Evolutionary conservation across 2,113 vertebrate species (phyloP), one percentile per base, ranked within the genome.

Genomic region (Anseranas semipalmata): DNA sequence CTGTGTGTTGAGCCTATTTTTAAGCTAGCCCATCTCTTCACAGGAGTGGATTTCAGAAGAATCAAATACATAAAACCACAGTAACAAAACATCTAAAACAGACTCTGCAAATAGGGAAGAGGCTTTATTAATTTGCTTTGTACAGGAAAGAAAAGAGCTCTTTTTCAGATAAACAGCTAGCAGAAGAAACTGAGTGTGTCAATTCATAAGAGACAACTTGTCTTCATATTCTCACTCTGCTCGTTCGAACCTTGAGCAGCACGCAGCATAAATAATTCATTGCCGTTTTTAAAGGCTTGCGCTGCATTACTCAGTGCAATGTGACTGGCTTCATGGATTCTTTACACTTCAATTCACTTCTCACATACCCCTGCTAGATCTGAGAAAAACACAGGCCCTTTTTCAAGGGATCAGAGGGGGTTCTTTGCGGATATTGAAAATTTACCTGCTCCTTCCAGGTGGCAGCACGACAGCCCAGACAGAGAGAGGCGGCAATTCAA

Each of bases 201-300:
- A 89, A 94, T 93, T 91, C 88, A 53, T 87, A 95, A 89, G 96
- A 90, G 90, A 94, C 79, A 87, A 90, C 91, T 82, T 85, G 93
- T 88, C 96, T 96, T 96, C 74, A 79, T 70, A 74, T 79, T 90
- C 92, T 93, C 82, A 73, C 91, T 89, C 85, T 75, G 75, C 83
- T 93, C 71, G 71, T 62, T 94, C 77, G 92, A 90, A 81, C 75
- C 89, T 83, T 55, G 92, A 97, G 90, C 68, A 41, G 95, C 90
- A 95, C 3, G 5, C 77, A 90, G 93, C 70, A 91, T 86, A 92
- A 97, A 96, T 94, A 96, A 97, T 97, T 95, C 81, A 95, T 74
- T 41, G 70, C 79, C 8, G 4, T 87, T 96, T 90, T 90, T 68
- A 96, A 96, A 96, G 96, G 94, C 78, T 95, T 77, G 88, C 87